phyloP scores from a whole-genome alignment of 2,113 vertebrate species.

The Syngnathus typhle region DNA sequence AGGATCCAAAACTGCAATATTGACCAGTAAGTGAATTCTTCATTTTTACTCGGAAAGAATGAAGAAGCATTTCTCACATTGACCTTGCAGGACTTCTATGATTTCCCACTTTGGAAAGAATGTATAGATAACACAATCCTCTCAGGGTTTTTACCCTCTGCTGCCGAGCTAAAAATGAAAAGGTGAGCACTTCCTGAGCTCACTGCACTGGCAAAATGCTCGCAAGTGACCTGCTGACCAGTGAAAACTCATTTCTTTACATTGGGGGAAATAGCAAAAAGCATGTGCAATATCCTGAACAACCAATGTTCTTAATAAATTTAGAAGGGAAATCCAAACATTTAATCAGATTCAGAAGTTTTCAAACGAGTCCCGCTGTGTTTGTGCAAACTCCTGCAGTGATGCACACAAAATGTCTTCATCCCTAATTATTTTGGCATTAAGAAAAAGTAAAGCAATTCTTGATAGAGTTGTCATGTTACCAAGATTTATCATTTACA shows the following conservation, averaged over 20 bases:
- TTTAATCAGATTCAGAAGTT: too few species aligned
- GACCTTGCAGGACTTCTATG: constrained; percentile 7
- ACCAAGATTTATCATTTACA: neutral
- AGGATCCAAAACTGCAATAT: constrained; percentile 2
- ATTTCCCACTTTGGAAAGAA: neutral
- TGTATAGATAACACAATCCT: constrained; percentile 4
- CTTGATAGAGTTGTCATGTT: too few species aligned
- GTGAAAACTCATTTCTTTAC: constrained; percentile 12
- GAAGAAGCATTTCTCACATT: constrained; percentile 7
- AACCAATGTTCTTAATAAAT: neutral
- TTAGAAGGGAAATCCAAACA: neutral
- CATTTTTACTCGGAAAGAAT: constrained; percentile 11
- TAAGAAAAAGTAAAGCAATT: too few species aligned
- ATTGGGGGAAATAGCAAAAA: neutral
- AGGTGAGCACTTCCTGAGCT: constrained; percentile 20
- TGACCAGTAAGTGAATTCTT: neutral
- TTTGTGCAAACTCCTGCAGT: too few species aligned
- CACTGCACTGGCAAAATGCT: constrained; percentile 23
- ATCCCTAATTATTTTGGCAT: too few species aligned
- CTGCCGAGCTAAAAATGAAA: constrained; percentile 7
- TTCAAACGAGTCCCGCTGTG: too few species aligned
- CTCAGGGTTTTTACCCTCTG: constrained; percentile 2
- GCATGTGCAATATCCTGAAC: neutral
- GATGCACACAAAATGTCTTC: too few species aligned
- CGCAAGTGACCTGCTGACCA: constrained; percentile 33